These are phyloP conservation scores for Yponomeuta sedellus DNA, from an alignment of 2,888 invertebrate species.

Conservation along the genomic window DNA sequence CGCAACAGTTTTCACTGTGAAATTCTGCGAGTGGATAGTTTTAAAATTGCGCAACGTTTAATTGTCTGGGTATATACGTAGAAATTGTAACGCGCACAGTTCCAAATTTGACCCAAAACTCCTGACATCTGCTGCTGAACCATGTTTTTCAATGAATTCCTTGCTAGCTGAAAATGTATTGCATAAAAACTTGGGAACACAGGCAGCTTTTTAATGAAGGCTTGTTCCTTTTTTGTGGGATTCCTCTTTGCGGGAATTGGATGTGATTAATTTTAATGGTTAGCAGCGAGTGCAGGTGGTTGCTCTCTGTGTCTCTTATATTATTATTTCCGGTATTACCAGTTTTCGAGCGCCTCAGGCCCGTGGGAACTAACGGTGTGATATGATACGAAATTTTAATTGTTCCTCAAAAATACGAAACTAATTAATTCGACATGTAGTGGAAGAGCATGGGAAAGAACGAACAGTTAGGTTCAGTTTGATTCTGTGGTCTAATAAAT, in stretches of 20 bases:
- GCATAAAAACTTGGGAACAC: not conserved
- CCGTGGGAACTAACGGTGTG: constrained; percentile 64
- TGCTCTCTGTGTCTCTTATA: constrained; percentile 33
- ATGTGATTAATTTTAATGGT: constrained; percentile 22
- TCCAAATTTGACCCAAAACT: not conserved
- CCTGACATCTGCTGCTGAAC: not conserved
- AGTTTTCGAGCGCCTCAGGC: constrained; percentile 57
- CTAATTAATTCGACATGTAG: constrained; percentile 9
- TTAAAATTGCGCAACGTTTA: constrained; percentile 19
- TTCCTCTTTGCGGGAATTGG: constrained; percentile 15
- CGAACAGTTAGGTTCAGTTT: not conserved
- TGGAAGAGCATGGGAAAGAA: not conserved
- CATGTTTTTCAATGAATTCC: not conserved
- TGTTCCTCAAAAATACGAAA: not conserved
- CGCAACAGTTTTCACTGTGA: constrained; percentile 21
- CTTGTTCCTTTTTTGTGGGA: constrained; percentile 18
- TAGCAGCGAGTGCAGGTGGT: constrained; percentile 37
- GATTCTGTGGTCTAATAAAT: not conserved
- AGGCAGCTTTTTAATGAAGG: constrained; percentile 23
- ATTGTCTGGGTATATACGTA: constrained; percentile 22
- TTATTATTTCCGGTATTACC: constrained; percentile 62
- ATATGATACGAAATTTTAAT: constrained; percentile 13
- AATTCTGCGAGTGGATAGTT: constrained; percentile 17
- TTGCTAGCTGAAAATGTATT: not conserved
- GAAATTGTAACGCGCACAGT: not conserved